Evolutionary conservation across 2,113 vertebrate species (phyloP), one percentile per base, ranked within the genome.

Genomic region (Pseudolaguvia tuberculata): DNA sequence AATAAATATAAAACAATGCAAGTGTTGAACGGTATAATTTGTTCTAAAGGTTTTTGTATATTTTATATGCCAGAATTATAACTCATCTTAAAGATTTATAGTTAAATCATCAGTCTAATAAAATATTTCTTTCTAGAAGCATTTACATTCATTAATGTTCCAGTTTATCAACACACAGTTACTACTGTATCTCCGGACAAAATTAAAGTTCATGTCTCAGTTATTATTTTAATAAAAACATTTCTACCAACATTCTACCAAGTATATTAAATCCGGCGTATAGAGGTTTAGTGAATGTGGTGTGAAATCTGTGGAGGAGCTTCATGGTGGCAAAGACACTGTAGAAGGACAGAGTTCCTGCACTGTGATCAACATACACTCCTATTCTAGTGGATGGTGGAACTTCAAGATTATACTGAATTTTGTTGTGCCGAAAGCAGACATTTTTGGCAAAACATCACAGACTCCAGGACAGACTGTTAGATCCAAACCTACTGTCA

Each of bases 291-390:
- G 58, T 61, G 29, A 61, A 61, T 61, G 58, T 61, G 58, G 58
- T 35, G 29, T 20, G 29, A 20, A 63, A 20, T 45, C 61, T 63
- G 61, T 63, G 61, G 61, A 45, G 61, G 35, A 63, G 39, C 61
- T 2, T 63, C 39, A 63, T 63, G 0, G 20, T 23, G 39, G 42
- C 35, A 63, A 29, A 61, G 58, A 61, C 9, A 29, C 17, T n/a
- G n/a, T n/a, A n/a, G n/a, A n/a, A n/a, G n/a, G n/a, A n/a, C n/a
- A n/a, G n/a, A n/a, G n/a, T n/a, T 61, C 58, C 58, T 61, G 58
- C 58, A 61, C 58, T 35, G 58, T 61, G 29, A n/a, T 61, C 58
- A 17, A 61, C 58, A 59, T 59, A 59, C 27, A 59, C 57, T 59
- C 56, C 56, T 27, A 58, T 58, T 29, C 56, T 58, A 25, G 56